Evolutionary conservation across 1,140 invertebrate genomes (phyloP).

Genomic region (Leptoteleia sp.): DNA sequence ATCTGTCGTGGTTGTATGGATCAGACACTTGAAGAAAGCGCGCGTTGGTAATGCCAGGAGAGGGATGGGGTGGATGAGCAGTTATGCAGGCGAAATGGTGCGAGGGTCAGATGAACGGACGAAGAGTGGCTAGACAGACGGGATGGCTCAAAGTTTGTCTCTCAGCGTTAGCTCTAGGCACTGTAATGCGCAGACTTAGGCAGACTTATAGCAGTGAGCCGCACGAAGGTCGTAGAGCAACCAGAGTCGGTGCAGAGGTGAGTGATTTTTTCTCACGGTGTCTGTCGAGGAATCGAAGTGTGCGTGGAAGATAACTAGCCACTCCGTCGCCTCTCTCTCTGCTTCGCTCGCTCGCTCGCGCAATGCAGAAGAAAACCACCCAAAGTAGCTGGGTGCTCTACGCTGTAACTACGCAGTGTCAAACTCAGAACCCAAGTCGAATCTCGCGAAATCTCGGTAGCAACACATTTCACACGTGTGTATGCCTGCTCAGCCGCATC

Average conservation of each 20-base stretch:
- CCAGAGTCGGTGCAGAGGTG: slow-evolving; percentile 68
- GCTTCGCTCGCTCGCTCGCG: slow-evolving; percentile 73
- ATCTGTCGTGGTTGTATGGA: slow-evolving; percentile 71
- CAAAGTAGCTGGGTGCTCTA: slow-evolving; percentile 79
- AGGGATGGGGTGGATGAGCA: slow-evolving; percentile 73
- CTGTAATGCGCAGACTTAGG: slow-evolving; percentile 62
- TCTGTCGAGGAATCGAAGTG: slow-evolving; percentile 74
- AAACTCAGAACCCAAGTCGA: slow-evolving; percentile 78
- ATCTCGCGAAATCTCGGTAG: slow-evolving; percentile 75
- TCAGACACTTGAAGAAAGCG: slow-evolving; percentile 69
- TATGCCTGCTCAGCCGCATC: slow-evolving; percentile 80
- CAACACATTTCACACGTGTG: slow-evolving; percentile 77
- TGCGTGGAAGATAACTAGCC: slow-evolving; percentile 71
- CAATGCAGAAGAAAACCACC: slow-evolving; percentile 79
- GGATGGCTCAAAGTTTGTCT: slow-evolving; percentile 66
- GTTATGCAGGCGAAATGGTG: slow-evolving; percentile 77
- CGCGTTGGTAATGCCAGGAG: slow-evolving; percentile 72
- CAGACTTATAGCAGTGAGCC: slow-evolving; percentile 66
- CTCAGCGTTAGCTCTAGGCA: slow-evolving; percentile 64
- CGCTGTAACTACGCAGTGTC: slow-evolving; percentile 80
- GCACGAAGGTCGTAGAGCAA: slow-evolving; percentile 66
- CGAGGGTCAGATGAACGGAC: slow-evolving; percentile 74
- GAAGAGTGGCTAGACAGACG: slow-evolving; percentile 76
- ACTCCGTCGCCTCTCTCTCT: slow-evolving; percentile 71
- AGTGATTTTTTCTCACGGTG: slow-evolving; percentile 70